Evolutionary conservation across 2,888 invertebrate species (phyloP).

Genomic region (Protodeltote pygarga): DNA sequence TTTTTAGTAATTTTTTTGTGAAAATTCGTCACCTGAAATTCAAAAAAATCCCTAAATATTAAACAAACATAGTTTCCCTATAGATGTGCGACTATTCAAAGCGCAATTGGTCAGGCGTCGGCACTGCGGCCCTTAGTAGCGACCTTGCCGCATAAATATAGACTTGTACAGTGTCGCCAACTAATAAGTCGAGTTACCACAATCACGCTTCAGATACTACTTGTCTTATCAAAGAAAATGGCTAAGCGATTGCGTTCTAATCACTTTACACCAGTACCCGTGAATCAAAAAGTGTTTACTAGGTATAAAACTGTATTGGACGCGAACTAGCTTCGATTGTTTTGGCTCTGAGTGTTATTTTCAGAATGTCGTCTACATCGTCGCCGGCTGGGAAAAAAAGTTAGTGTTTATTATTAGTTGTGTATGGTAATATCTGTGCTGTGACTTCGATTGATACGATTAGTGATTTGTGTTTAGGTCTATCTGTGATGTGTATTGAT

Average conservation of each 20-base stretch:
- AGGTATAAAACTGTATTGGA: slow-evolving; percentile 70
- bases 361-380: slow-evolving; percentile 78
- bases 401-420: slow-evolving; percentile 74
- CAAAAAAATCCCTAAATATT: no score
- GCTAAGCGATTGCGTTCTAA: slow-evolving; percentile 77
- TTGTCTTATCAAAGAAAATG: slow-evolving; percentile 84
- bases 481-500: slow-evolving; percentile 24
- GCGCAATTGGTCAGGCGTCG: slow-evolving; percentile 64
- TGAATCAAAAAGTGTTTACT: slow-evolving; percentile 70
- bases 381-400: slow-evolving; percentile 75
- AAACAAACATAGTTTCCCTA: slow-evolving; percentile 22
- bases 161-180: slow-evolving; percentile 75
- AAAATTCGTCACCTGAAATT: no score
- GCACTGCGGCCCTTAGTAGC: slow-evolving; percentile 68
- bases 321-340: slow-evolving; percentile 66
- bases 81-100: slow-evolving; percentile 51
- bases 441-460: slow-evolving; percentile 29
- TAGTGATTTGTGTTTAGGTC: slow-evolving; percentile 20
- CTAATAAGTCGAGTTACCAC: slow-evolving; percentile 59
- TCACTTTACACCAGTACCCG: slow-evolving; percentile 65
- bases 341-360: slow-evolving; percentile 64
- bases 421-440: slow-evolving; percentile 38
- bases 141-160: slow-evolving; percentile 82
- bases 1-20: no score
- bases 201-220: slow-evolving; percentile 62